Conservation (phyloP, 2,888 invertebrate species). For the Epinotia nisella region DNA sequence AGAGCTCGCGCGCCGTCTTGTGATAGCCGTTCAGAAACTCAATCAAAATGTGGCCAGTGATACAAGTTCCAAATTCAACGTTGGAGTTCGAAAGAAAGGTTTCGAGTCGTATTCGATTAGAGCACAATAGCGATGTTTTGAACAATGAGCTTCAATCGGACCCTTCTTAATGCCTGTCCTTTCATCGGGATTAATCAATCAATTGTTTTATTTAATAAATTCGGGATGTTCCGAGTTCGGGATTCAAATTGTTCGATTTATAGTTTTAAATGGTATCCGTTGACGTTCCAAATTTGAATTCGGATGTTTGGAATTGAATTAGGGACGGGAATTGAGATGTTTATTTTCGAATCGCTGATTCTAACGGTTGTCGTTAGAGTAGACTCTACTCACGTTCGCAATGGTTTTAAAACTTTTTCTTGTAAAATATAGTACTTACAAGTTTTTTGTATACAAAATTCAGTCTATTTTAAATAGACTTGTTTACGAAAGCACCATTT, state of each 20-base stretch:
- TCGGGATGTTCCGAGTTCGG: slow-evolving; percentile 37
- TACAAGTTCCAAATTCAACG: slow-evolving; percentile 33
- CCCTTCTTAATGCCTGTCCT: slow-evolving; percentile 51
- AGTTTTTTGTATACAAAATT: slow-evolving; percentile 10
- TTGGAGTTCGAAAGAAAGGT: slow-evolving; percentile 42
- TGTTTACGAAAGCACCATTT: slow-evolving; percentile 28
- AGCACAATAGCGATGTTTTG: slow-evolving; percentile 38
- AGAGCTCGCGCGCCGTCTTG: too few species aligned
- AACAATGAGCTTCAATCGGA: slow-evolving; percentile 48
- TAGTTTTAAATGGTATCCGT: slow-evolving; percentile 42
- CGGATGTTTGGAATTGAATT: slow-evolving; percentile 18
- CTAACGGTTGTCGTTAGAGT: background rate
- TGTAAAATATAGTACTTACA: background rate
- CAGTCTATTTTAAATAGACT: slow-evolving; percentile 21
- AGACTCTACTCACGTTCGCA: background rate
- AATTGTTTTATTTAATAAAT: slow-evolving; percentile 54
- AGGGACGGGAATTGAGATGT: slow-evolving; percentile 11
- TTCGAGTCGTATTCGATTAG: slow-evolving; percentile 41
- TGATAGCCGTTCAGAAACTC: slow-evolving; percentile 28
- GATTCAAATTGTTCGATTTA: slow-evolving; percentile 44
- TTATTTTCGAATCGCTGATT: background rate
- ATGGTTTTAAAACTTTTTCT: background rate
- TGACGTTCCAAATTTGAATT: slow-evolving; percentile 35
- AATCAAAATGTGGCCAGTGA: slow-evolving; percentile 41
- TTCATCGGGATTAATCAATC: slow-evolving; percentile 61